Percentiles rank a stretch among this genome's conserved stretches.
Evolutionary conservation across 2,113 vertebrate species (phyloP).

Genomic region (Diadophis punctatus): DNA sequence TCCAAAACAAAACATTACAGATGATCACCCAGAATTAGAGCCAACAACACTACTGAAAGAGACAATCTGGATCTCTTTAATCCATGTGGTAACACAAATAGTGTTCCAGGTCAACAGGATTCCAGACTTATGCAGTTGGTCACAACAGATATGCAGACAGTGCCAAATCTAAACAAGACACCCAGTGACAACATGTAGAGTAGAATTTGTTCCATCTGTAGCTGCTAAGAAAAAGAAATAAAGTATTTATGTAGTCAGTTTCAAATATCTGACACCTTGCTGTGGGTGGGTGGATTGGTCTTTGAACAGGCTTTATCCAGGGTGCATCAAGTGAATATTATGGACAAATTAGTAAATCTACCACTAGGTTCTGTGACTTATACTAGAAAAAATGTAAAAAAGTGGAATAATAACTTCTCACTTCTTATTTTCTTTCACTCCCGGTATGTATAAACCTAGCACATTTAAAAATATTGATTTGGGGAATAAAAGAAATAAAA

Average conservation of each 20-base stretch:
- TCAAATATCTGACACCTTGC: background rate
- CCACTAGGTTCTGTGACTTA: background rate
- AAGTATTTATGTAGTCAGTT: background rate
- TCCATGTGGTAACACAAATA: background rate
- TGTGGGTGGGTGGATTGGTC: background rate
- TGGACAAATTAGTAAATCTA: background rate
- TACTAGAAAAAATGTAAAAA: background rate
- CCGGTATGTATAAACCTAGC: background rate
- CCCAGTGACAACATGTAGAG: background rate
- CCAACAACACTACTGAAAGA: background rate
- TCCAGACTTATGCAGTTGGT: background rate
- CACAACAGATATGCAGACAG: background rate
- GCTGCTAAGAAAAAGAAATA: background rate
- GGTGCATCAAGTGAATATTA: background rate
- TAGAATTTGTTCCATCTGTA: background rate
- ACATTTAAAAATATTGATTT: background rate
- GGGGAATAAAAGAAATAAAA: background rate
- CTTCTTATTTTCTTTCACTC: background rate
- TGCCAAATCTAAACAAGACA: background rate
- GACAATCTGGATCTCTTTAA: background rate
- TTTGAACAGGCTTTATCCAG: background rate
- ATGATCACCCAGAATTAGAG: background rate
- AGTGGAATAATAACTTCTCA: background rate
- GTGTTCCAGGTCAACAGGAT: background rate
- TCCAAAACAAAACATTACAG: background rate